A percentile compares a stretch with the other conserved stretches of the same genome.
phyloP scores from a whole-genome alignment of 2,888 invertebrate genomes.

The Platycnemis pennipes region DNA sequence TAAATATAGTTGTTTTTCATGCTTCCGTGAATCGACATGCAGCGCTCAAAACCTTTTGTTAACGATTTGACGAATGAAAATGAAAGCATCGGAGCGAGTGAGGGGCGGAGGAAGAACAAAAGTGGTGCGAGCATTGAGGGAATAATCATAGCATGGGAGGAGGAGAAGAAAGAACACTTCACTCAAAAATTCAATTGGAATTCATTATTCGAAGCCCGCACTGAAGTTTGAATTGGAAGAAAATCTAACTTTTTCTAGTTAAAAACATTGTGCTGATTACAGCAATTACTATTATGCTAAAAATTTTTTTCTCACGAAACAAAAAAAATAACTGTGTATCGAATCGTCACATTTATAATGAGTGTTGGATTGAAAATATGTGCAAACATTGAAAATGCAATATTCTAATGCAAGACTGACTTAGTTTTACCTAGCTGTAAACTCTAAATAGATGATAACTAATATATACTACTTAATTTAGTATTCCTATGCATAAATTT shows the following conservation, averaged over 20 bases:
- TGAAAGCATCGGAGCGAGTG: background rate
- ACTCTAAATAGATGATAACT: too few species aligned
- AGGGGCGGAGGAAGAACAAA: background rate
- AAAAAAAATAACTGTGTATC: too few species aligned
- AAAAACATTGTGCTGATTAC: background rate
- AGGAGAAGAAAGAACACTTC: background rate
- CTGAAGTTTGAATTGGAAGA: background rate
- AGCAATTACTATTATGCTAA: background rate
- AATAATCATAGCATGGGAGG: background rate
- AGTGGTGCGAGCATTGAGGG: background rate
- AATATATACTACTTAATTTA: too few species aligned
- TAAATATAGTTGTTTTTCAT: slow-evolving; percentile 20
- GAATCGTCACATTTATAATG: too few species aligned
- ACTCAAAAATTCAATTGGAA: background rate
- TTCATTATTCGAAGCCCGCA: background rate
- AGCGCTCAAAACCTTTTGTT: slow-evolving; percentile 10
- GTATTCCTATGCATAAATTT: too few species aligned
- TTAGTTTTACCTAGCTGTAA: too few species aligned
- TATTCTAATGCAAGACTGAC: too few species aligned
- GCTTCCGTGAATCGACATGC: background rate
- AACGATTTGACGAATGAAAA: background rate
- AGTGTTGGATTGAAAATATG: too few species aligned
- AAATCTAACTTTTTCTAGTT: background rate
- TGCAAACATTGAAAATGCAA: too few species aligned
- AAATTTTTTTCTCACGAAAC: too few species aligned